Conservation (phyloP, 2,888 invertebrate genomes). For the Thysanoteuthis rhombus region DNA sequence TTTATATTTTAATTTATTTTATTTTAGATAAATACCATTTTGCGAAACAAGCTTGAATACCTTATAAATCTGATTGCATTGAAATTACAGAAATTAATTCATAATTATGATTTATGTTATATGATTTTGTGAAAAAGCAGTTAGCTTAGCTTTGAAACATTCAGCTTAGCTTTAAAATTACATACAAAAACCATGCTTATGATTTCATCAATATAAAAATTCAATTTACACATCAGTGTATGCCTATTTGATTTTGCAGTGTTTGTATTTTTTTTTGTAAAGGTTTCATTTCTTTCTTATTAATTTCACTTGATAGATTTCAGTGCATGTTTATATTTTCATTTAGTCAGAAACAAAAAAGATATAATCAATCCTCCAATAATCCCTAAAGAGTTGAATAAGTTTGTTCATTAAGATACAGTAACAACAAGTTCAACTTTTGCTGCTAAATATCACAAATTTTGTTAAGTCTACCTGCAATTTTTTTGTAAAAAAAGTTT, state of each 20-base stretch:
- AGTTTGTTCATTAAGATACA: neutral
- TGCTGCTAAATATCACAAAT: no score
- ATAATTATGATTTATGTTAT: neutral
- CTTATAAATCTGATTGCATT: neutral
- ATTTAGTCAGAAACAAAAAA: neutral
- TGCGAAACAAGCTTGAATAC: no score
- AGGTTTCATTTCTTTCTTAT: neutral
- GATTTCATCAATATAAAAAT: neutral
- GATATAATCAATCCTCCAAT: neutral
- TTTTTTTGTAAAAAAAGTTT: no score
- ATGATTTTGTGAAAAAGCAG: neutral
- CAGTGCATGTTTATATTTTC: neutral
- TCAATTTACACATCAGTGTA: neutral
- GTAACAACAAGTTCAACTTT: no score
- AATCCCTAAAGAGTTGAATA: neutral
- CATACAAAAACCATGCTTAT: neutral
- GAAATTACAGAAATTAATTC: neutral
- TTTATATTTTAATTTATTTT: neutral
- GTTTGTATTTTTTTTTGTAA: neutral
- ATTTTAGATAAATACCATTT: neutral
- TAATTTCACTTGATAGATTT: neutral
- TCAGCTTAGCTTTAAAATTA: neutral
- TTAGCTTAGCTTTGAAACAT: neutral
- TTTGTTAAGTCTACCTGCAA: no score
- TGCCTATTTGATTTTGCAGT: neutral